Percentiles rank a stretch among this genome's conserved stretches.
Evolutionary conservation across 2,888 invertebrate species (phyloP).

Genomic region (Geotrupes spiniger): DNA sequence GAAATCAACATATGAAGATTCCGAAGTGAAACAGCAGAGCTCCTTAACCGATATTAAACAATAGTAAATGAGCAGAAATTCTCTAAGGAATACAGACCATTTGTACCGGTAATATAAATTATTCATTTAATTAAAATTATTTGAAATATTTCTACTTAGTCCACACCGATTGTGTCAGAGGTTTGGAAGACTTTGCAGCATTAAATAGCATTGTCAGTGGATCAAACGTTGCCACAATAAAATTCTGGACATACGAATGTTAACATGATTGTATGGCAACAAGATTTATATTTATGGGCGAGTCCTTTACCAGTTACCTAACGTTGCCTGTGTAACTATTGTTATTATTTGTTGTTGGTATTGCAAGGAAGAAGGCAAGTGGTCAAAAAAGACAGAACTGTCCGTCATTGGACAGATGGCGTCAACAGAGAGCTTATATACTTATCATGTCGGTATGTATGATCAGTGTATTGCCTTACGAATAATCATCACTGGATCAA

Average conservation of each 20-base stretch:
- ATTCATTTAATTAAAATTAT: no score
- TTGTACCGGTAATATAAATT: no score
- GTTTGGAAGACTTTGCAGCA: constrained; percentile 64
- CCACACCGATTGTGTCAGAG: constrained; percentile 91
- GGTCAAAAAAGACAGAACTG: constrained; percentile 72
- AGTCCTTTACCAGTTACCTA: no score
- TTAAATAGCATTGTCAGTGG: constrained; percentile 81
- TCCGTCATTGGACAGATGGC: constrained; percentile 74
- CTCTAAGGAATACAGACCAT: no score
- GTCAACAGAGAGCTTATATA: constrained; percentile 64
- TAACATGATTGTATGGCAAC: constrained; percentile 78
- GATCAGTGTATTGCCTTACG: constrained; percentile 75
- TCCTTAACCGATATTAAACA: no score
- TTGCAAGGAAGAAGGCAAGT: constrained; percentile 57
- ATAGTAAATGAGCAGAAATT: no score
- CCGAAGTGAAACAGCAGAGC: no score
- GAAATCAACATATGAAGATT: no score
- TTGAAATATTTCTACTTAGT: no score
- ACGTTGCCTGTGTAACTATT: no score
- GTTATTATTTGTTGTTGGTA: no score
- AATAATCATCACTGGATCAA: constrained; percentile 85
- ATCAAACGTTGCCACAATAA: constrained; percentile 87
- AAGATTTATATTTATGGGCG: constrained; percentile 79
- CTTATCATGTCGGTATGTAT: constrained; percentile 85
- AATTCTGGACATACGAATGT: constrained; percentile 79